Percentiles rank a stretch among this genome's conserved stretches.
phyloP scores from a whole-genome alignment of 2,797 vertebrate species.

The Neoniphon sammara region DNA sequence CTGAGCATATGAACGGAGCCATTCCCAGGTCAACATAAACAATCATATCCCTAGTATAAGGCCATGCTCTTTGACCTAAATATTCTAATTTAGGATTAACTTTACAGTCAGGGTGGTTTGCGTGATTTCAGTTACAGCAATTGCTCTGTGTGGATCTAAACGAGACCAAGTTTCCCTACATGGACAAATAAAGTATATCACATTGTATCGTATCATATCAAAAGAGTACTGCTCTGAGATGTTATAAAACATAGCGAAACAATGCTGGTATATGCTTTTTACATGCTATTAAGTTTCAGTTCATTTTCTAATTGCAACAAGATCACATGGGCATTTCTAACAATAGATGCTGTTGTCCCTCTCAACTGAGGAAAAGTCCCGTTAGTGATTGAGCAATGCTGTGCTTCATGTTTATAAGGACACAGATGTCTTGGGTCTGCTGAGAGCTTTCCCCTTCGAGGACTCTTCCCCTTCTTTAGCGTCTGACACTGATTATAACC shows the following conservation, averaged over 20 bases:
- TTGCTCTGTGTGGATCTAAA: too few species aligned
- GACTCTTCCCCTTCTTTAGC: conserved; percentile 53
- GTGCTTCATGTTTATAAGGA: conserved; percentile 70
- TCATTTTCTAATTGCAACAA: conserved; percentile 13
- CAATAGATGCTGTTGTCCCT: conserved; percentile 46
- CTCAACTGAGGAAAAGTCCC: conserved; percentile 34
- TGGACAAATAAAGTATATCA: too few species aligned
- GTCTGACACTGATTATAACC: conserved; percentile 72
- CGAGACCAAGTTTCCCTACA: too few species aligned
- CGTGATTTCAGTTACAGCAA: too few species aligned
- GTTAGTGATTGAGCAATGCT: conserved; percentile 63
- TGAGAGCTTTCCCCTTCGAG: conserved; percentile 63
- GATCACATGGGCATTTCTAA: conserved; percentile 24
- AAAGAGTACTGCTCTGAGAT: not conserved
- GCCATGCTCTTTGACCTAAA: conserved; percentile 14
- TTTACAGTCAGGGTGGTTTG: conserved; percentile 2
- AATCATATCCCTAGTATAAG: conserved; percentile 4
- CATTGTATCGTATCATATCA: too few species aligned
- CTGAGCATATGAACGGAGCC: conserved; percentile 14
- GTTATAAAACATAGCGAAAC: conserved; percentile 1
- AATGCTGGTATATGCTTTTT: too few species aligned
- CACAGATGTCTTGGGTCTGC: conserved; percentile 68
- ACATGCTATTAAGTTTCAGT: conserved; percentile 5
- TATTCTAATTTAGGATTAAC: conserved; percentile 1
- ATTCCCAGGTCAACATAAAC: conserved; percentile 47